Conservation (phyloP, 2,113 vertebrate genomes). For the Phainopepla nitens region DNA sequence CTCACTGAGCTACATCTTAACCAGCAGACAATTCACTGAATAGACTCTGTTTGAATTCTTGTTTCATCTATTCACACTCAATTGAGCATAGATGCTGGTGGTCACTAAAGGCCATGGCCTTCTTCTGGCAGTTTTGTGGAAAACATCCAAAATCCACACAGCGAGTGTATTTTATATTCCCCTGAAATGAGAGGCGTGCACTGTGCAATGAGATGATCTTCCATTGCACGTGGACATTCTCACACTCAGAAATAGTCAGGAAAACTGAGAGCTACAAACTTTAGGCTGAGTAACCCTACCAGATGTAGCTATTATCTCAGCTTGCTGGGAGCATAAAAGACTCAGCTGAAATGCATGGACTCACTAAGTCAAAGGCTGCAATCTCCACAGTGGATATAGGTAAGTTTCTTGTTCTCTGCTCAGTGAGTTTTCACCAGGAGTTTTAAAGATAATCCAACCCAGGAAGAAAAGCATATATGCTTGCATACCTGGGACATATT, state of each 20-base stretch:
- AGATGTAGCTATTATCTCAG: neutral
- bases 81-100: slow-evolving; percentile 54
- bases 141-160: slow-evolving; percentile 32
- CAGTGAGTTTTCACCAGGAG: neutral
- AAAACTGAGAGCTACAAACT: neutral
- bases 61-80: slow-evolving; percentile 68
- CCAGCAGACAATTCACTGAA: slow-evolving; percentile 59
- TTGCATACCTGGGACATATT: neutral
- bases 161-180: slow-evolving; percentile 47
- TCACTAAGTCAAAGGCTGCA: neutral
- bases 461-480: neutral
- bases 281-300: neutral
- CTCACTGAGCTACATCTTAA: slow-evolving; percentile 64
- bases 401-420: neutral
- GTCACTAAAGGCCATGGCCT: slow-evolving; percentile 64
- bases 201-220: slow-evolving; percentile 7
- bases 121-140: slow-evolving; percentile 62
- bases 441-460: neutral
- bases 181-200: slow-evolving; percentile 15
- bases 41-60: slow-evolving; percentile 62
- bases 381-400: neutral
- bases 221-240: neutral
- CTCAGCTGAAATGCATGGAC: neutral
- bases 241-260: neutral
- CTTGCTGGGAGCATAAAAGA: neutral